Evolutionary conservation across 2,113 vertebrate genomes (phyloP).

Genomic region (Nothobranchius kuhntae): DNA sequence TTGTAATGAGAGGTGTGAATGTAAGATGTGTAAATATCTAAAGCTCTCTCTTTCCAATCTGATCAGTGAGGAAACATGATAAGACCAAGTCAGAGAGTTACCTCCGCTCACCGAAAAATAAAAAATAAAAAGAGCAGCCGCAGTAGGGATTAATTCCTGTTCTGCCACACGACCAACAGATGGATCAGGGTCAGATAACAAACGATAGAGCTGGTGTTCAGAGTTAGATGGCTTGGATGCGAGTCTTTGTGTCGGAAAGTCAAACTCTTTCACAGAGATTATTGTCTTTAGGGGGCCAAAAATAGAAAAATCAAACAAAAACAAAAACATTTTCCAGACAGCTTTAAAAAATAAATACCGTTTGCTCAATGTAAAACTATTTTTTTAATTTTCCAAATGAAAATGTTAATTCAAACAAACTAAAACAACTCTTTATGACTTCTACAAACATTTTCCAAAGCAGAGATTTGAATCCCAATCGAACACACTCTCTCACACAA

Average conservation of each 20-base stretch:
- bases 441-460: background rate
- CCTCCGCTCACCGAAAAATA: too few relatives aligned
- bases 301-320: background rate
- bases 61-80: background rate
- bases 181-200: background rate
- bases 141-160: background rate
- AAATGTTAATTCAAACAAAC: background rate
- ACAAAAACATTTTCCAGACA: background rate
- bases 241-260: background rate
- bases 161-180: background rate
- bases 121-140: background rate
- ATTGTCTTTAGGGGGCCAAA: background rate
- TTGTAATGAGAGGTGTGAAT: background rate
- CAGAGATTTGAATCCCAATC: conserved; percentile 8
- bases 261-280: background rate
- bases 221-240: background rate
- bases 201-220: background rate
- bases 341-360: background rate
- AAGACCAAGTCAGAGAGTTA: too few relatives aligned
- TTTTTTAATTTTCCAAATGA: background rate
- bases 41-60: background rate
- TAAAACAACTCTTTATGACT: background rate
- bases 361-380: background rate
- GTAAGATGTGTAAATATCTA: background rate
- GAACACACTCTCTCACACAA: background rate